Evolutionary conservation across 2,113 vertebrate genomes (phyloP).

Genomic region (Nestor notabilis): DNA sequence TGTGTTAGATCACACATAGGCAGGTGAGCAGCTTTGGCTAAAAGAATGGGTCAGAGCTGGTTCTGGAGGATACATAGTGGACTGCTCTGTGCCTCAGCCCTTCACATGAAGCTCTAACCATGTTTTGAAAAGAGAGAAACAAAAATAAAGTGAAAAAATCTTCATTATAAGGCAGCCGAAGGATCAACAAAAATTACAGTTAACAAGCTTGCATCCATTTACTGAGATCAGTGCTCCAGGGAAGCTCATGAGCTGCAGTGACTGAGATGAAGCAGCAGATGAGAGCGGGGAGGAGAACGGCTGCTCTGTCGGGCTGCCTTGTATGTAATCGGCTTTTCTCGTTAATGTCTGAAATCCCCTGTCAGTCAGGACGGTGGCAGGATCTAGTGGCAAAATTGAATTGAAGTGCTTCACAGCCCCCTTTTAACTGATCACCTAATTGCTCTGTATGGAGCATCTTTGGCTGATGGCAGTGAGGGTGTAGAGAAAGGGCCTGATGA

Average conservation of each 20-base stretch:
- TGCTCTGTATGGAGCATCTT: neutral
- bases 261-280: neutral
- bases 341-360: conserved; percentile 54
- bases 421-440: neutral
- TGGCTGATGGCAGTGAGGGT: neutral
- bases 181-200: conserved; percentile 10
- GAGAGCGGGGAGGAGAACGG: neutral
- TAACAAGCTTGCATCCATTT: conserved; percentile 47
- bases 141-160: neutral
- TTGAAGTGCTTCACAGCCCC: neutral
- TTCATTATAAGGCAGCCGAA: conserved; percentile 38
- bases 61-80: neutral
- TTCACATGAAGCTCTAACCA: neutral
- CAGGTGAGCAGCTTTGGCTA: neutral
- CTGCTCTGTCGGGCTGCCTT: neutral
- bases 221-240: neutral
- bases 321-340: conserved; percentile 46
- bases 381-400: neutral
- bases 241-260: neutral
- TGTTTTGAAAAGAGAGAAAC: neutral
- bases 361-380: neutral
- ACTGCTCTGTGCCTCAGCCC: neutral
- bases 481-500: neutral
- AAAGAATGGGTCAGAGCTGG: neutral
- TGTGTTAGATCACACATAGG: neutral